phyloP scores from a whole-genome alignment of 2,797 vertebrate species.

The Lagorchestes hirsutus region DNA sequence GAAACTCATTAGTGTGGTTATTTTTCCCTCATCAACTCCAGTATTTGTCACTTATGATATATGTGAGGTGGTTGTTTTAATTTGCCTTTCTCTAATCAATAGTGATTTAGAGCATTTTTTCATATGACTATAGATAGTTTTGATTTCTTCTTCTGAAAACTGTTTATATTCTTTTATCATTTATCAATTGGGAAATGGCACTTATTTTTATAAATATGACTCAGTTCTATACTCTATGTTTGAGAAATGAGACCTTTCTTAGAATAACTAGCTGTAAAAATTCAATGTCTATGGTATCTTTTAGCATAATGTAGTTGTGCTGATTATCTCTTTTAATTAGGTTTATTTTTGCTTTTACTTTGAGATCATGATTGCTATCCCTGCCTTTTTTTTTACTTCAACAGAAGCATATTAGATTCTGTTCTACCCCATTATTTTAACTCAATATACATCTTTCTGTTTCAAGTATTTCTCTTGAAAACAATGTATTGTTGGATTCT shows the following conservation, averaged over 20 bases:
- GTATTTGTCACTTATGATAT: neutral
- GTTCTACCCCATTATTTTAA: neutral
- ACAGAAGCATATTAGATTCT: neutral
- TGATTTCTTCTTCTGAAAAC: neutral
- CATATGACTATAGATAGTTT: neutral
- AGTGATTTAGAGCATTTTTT: neutral
- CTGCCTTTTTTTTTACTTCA: neutral
- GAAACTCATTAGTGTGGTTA: neutral
- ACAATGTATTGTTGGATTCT: neutral
- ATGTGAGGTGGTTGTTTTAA: neutral
- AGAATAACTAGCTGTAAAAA: neutral
- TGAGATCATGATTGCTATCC: neutral
- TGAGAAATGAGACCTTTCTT: neutral
- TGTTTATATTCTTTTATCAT: neutral
- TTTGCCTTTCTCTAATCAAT: neutral
- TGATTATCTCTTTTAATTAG: too few relatives aligned
- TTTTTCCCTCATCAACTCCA: neutral
- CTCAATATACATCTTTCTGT: neutral
- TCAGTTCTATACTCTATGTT: neutral
- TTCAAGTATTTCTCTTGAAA: neutral
- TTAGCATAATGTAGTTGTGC: neutral
- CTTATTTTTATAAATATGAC: neutral
- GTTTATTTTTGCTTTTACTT: neutral
- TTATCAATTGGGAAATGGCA: neutral
- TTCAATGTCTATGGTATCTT: neutral